Conservation (phyloP, 1,140 invertebrate genomes). For the Luehdorfia chinensis region DNA sequence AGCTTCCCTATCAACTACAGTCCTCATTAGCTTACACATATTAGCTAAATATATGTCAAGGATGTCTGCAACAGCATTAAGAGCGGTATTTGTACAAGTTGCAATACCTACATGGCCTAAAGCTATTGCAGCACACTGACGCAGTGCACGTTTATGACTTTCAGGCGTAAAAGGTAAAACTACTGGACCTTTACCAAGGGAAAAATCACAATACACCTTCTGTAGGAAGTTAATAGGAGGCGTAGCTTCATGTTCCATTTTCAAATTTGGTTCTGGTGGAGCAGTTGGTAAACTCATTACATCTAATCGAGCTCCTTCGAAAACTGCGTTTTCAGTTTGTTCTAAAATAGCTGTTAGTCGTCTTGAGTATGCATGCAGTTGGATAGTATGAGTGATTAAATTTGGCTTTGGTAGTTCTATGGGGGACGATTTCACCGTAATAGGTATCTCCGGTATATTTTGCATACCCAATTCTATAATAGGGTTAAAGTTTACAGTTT, state of each 20-base stretch:
- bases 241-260: conserved; percentile 45
- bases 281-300: conserved; percentile 48
- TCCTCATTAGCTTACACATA: conserved; percentile 65
- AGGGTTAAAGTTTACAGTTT: conserved; percentile 69
- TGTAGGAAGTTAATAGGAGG: conserved; percentile 59
- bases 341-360: conserved; percentile 54
- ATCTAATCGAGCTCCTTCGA: conserved; percentile 50
- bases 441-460: conserved; percentile 69
- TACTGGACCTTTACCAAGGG: conserved; percentile 58
- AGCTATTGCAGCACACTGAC: conserved; percentile 68
- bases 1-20: conserved; percentile 65
- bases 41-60: conserved; percentile 66
- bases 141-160: conserved; percentile 61
- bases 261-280: conserved; percentile 46
- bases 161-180: conserved; percentile 62
- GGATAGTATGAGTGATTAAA: conserved; percentile 64
- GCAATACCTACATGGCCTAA: conserved; percentile 61
- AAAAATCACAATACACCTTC: conserved; percentile 70
- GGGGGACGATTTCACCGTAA: conserved; percentile 62
- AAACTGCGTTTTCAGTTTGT: conserved; percentile 53
- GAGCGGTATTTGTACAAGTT: conserved; percentile 56
- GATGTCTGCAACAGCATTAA: conserved; percentile 63
- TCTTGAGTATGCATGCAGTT: conserved; percentile 53
- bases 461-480: conserved; percentile 75
- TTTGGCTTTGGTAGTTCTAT: conserved; percentile 63